Evolutionary conservation across 2,888 invertebrate species (phyloP).

Genomic region (Lithophane socia): DNA sequence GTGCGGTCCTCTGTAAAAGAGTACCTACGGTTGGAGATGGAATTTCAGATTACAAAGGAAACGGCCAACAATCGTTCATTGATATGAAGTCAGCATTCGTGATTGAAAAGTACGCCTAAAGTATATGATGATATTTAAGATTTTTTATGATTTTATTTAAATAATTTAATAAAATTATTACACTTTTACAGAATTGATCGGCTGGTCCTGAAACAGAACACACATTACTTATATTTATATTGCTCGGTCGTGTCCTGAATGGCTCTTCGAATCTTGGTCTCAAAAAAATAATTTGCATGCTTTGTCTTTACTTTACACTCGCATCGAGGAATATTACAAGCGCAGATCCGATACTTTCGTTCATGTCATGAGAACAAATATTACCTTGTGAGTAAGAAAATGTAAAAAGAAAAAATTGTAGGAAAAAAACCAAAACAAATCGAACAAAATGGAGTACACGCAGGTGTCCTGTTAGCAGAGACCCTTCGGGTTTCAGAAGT

Average conservation of each 20-base stretch:
- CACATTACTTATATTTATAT: background rate
- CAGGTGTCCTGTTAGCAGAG: constrained; percentile 56
- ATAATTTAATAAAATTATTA: too few species aligned
- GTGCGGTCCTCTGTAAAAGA: constrained; percentile 14
- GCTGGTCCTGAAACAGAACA: background rate
- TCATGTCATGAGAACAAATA: background rate
- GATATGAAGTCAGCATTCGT: constrained; percentile 7
- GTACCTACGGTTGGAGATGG: constrained; percentile 21
- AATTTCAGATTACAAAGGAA: constrained; percentile 30
- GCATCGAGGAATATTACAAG: background rate
- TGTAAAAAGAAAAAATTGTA: constrained; percentile 4
- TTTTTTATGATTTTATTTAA: too few species aligned
- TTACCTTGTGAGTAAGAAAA: constrained; percentile 19
- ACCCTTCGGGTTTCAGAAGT: constrained; percentile 36
- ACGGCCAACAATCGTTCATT: constrained; percentile 22
- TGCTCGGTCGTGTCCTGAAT: background rate
- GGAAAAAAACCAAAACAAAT: constrained; percentile 30
- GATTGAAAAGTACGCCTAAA: constrained; percentile 26
- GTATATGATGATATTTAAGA: too few species aligned
- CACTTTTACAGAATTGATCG: too few species aligned
- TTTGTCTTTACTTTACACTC: background rate
- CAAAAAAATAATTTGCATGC: background rate
- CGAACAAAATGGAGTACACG: constrained; percentile 41
- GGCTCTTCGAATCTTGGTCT: background rate
- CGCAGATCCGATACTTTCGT: constrained; percentile 14